These are phyloP conservation scores for Pseudomyrmex flavicornis DNA, from an alignment of 1,140 invertebrate genomes.

Conservation along the genomic window DNA sequence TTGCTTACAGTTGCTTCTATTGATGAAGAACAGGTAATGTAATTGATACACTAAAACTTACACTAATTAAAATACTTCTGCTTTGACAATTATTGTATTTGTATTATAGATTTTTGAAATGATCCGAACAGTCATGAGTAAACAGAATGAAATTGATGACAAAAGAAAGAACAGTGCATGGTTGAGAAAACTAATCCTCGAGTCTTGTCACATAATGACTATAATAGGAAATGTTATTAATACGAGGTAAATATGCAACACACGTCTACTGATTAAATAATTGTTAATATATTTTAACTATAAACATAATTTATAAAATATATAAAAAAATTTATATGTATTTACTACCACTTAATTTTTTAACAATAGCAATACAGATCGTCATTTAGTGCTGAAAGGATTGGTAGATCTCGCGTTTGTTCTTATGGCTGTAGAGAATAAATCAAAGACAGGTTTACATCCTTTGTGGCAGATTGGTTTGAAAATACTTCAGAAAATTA, in stretches of 20 bases:
- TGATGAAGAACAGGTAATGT: slow-evolving; percentile 84
- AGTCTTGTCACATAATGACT: slow-evolving; percentile 79
- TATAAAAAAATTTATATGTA: too few relatives aligned
- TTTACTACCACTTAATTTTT: neutral
- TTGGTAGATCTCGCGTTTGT: slow-evolving; percentile 86
- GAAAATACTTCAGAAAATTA: slow-evolving; percentile 84
- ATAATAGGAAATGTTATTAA: slow-evolving; percentile 84
- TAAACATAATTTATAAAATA: too few relatives aligned
- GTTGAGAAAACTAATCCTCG: slow-evolving; percentile 83
- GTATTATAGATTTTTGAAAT: slow-evolving; percentile 82
- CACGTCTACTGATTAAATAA: neutral
- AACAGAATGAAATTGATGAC: slow-evolving; percentile 83
- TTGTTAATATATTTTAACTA: too few relatives aligned
- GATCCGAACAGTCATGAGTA: slow-evolving; percentile 82
- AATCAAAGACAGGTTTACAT: slow-evolving; percentile 71
- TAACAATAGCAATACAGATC: slow-evolving; percentile 83
- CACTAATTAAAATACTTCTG: neutral
- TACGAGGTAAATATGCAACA: slow-evolving; percentile 81
- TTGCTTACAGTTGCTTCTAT: slow-evolving; percentile 84
- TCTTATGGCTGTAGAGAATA: slow-evolving; percentile 82
- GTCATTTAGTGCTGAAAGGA: slow-evolving; percentile 85
- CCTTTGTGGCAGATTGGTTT: slow-evolving; percentile 82
- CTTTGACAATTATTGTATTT: neutral
- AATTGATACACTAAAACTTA: neutral
- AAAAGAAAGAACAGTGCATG: slow-evolving; percentile 84